Base-by-base conservation (phyloP, 2,888 invertebrate genomes). In the Latheticus oryzae region DNA sequence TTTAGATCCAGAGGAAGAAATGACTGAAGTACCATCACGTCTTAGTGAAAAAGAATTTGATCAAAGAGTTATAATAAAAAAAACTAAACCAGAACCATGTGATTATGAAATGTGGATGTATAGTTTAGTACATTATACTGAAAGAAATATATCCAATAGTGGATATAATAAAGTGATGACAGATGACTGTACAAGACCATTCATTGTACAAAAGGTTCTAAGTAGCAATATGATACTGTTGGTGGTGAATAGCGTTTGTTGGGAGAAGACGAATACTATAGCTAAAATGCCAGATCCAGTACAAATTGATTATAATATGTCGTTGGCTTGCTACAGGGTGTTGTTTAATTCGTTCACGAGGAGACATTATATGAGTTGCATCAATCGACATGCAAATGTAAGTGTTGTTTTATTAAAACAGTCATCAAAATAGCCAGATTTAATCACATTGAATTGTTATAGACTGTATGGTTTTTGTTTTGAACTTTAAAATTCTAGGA, bases 61-160 rank as follows among this genome's bases (percentile, higher is more conserved):
- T 74, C 71, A 69, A 3, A 59, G 71, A 42, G 84, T 90, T 1
- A 78, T 88, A 26, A 86, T 91, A 66, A 88, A 89, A 68, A 83
- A 92, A 69, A 94, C 95, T 0, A 84, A 89, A 54, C 92, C 93
- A 1, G 89, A 91, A 63, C 89, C 93, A 1, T 95, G 95, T 76
- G 95, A 95, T 75, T 85, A 91, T 73, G 87, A 90, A 52, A 69
- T 78, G 65, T 76, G 71, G 64, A 54, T 79, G 4, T 79, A 78
- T 56, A 75, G 70, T n/a, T 58, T 79, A 40, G 68, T 74, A 0
- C 73, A 75, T 56, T 76, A 76, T 53, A 71, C 71, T 1, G 75
- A 76, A 15, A 67, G 73, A 35, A 76, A 77, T 52, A 70, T 74
- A 15, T 72, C 76, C 0, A 71, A 60, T 12, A 76, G 75, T 53